Evolutionary conservation across 2,888 invertebrate genomes (phyloP), one percentile per base, ranked within the genome.

Genomic region (Alitta virens): DNA sequence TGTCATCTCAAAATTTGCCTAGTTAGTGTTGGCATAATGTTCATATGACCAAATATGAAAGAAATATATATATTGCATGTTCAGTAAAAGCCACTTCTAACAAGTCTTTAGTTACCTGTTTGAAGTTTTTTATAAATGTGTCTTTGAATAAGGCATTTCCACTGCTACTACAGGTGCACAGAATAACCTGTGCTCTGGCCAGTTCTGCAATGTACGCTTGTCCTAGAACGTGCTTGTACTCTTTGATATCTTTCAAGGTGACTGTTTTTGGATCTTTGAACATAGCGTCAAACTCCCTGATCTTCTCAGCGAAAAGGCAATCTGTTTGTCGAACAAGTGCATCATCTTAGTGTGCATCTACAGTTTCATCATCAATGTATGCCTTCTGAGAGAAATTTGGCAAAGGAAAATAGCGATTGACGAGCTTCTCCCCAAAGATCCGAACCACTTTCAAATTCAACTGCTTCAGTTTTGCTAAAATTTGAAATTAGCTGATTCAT

Each of bases 341-440:
- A 52, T 69, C 33, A 1, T 52, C 21, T n/a, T 56, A 21, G 5
- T 40, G 38, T 21, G 18, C 42, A 18, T 38, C 49, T 5, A 60
- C 21, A 18, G 27, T 23, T n/a, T 61, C 64, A 24, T 62, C 43
- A 51, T n/a, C 38, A 24, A 24, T 24, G 33, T 25, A 38, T 5
- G 40, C 55, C 55, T n/a, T 26, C n/a, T 12, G 5, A 5, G 18
- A 27, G 14, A 33, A 38, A 18, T 16, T 40, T 12, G 69, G 75
- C 18, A 72, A 40, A 1, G 78, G 80, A 62, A 71, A 78, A 9
- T 73, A 67, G 16, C 68, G 62, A 33, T 64, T 67, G 62, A 75
- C 78, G 25, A 75, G 58, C 25, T 70, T 64, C 40, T 72, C 71
- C 59, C 74, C 71, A 63, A 77, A 78, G 3, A 80, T 73, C 52